Conservation (phyloP, 2,797 vertebrate species). For the Melanogrammus aeglefinus region DNA sequence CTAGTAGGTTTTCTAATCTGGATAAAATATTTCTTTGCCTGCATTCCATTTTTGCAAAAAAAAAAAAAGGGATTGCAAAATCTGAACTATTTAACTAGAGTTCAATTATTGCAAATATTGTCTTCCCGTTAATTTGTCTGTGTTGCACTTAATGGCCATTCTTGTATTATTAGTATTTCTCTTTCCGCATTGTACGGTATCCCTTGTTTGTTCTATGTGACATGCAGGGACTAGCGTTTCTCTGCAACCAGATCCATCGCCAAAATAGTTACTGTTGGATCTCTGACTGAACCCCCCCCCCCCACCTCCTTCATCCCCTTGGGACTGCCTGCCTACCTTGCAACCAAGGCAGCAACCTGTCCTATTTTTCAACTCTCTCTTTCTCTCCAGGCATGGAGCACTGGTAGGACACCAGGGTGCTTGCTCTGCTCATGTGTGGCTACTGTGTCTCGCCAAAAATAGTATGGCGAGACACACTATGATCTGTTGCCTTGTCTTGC, state of each 20-base stretch:
- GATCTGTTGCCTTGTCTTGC: slow-evolving; percentile 9
- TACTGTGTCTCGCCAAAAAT: slow-evolving; percentile 22
- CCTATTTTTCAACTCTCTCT: slow-evolving; percentile 43
- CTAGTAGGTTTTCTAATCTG: slow-evolving; percentile 27
- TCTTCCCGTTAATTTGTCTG: not conserved
- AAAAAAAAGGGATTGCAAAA: not conserved
- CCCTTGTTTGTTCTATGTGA: slow-evolving; percentile 16
- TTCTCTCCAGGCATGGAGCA: slow-evolving; percentile 34
- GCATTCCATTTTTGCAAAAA: slow-evolving; percentile 7
- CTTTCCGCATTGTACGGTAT: not conserved
- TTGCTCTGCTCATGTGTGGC: slow-evolving; percentile 12
- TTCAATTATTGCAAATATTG: not conserved
- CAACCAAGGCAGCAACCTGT: slow-evolving; percentile 41
- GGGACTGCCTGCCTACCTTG: slow-evolving; percentile 32
- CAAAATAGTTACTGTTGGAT: slow-evolving; percentile 32
- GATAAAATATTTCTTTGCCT: slow-evolving; percentile 23
- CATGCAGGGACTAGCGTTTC: slow-evolving; percentile 8
- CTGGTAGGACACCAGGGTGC: slow-evolving; percentile 18
- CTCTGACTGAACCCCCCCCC: slow-evolving; percentile 10
- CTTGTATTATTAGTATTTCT: not conserved
- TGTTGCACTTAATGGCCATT: not conserved
- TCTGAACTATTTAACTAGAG: not conserved
- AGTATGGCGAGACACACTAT: not conserved
- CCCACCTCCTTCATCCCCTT: not conserved
- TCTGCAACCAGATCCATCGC: slow-evolving; percentile 16